A percentile compares a stretch with the other conserved stretches of the same genome.
Conservation (phyloP, 2,113 vertebrate genomes). For the Perognathus longimembris region DNA sequence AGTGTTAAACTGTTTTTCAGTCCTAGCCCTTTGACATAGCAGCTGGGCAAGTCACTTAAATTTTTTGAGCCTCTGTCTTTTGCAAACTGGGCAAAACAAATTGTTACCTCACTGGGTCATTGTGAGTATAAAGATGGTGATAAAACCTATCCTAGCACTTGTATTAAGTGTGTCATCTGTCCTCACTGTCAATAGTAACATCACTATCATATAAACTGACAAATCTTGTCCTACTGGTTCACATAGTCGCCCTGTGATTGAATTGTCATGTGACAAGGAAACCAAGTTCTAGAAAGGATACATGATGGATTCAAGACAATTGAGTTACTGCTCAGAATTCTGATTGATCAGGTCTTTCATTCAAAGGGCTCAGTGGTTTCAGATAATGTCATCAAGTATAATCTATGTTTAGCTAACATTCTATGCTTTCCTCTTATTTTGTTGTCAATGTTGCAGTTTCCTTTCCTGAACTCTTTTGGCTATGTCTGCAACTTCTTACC, state of each 20-base stretch:
- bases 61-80: not conserved
- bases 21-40: not conserved
- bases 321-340: not conserved
- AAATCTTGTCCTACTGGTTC: not conserved
- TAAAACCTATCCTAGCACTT: not conserved
- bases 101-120: not conserved
- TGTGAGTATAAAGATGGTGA: not conserved
- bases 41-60: not conserved
- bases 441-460: not conserved
- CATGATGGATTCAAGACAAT: not conserved
- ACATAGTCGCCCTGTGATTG: not conserved
- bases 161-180: not conserved
- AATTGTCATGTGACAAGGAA: not conserved
- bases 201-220: not conserved
- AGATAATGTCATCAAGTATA: not conserved
- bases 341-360: not conserved
- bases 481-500: not conserved
- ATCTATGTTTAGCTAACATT: not conserved
- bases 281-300: not conserved
- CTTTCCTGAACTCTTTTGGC: not conserved
- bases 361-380: not conserved
- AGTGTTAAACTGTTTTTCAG: not conserved
- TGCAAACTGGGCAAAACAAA: not conserved
- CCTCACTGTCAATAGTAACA: not conserved
- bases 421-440: not conserved